phyloP scores from a whole-genome alignment of 2,797 vertebrate genomes.

The Myotis vivesi region DNA sequence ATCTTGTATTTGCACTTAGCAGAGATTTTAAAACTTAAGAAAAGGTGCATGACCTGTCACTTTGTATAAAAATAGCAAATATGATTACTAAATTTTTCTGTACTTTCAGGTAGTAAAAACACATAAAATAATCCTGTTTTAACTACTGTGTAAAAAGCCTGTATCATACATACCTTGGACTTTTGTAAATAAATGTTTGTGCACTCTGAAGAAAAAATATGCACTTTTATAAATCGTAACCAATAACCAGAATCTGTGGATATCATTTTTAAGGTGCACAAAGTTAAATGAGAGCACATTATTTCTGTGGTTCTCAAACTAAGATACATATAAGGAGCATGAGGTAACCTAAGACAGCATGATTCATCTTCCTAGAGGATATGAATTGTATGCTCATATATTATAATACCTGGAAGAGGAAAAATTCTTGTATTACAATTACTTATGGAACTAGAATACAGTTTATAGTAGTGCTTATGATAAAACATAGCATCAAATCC shows the following conservation, averaged over 20 bases:
- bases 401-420: not conserved
- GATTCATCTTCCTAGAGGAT: not conserved
- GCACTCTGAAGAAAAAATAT: conserved; percentile 56
- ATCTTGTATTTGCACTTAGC: conserved; percentile 87
- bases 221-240: not conserved
- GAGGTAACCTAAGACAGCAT: not conserved
- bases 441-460: conserved; percentile 7
- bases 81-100: conserved; percentile 81
- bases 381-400: not conserved
- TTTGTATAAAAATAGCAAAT: conserved; percentile 82
- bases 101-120: conserved; percentile 81
- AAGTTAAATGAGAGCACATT: not conserved
- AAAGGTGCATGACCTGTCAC: conserved; percentile 82
- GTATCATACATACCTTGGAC: conserved; percentile 87
- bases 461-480: not conserved
- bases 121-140: conserved; percentile 66
- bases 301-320: not conserved
- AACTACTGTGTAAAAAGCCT: conserved; percentile 84
- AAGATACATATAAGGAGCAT: not conserved
- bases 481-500: not conserved
- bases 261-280: not conserved
- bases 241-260: not conserved
- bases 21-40: conserved; percentile 73
- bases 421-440: not conserved
- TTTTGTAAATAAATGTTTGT: conserved; percentile 87